These are phyloP conservation scores for Halichondria panicea DNA, from an alignment of 37 sponge, comb jelly and placozoan species.

Conservation along the genomic window DNA sequence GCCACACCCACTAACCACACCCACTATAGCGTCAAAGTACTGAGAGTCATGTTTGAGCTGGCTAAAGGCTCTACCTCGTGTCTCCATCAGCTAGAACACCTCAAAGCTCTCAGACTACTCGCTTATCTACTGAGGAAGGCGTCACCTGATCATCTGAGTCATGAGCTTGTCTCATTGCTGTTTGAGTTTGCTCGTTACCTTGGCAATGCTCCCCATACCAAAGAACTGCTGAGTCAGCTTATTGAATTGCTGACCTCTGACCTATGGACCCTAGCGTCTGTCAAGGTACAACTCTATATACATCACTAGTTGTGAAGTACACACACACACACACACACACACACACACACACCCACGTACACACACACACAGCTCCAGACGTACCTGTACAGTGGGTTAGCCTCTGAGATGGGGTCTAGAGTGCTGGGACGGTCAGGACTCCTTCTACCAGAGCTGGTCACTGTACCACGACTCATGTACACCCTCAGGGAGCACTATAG, in stretches of 20 bases:
- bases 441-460: slow-evolving; percentile 45
- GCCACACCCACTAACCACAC: not conserved
- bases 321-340: not conserved
- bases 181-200: slow-evolving; percentile 50
- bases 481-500: slow-evolving; percentile 71
- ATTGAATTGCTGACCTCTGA: slow-evolving; percentile 61
- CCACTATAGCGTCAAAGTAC: slow-evolving; percentile 37
- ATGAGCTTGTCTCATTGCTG: slow-evolving; percentile 39
- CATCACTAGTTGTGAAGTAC: not conserved
- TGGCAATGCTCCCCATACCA: slow-evolving; percentile 37
- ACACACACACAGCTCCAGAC: slow-evolving; percentile 53
- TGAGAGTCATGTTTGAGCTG: slow-evolving; percentile 59
- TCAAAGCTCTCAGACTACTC: slow-evolving; percentile 45
- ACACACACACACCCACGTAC: not conserved
- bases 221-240: slow-evolving; percentile 56
- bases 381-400: slow-evolving; percentile 62
- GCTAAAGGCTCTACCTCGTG: slow-evolving; percentile 45
- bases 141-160: slow-evolving; percentile 41
- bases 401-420: slow-evolving; percentile 41
- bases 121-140: slow-evolving; percentile 54
- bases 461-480: slow-evolving; percentile 50
- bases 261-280: slow-evolving; percentile 60
- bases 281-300: slow-evolving; percentile 19
- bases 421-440: slow-evolving; percentile 31
- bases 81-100: slow-evolving; percentile 52